Evolutionary conservation across 2,888 invertebrate genomes (phyloP), one percentile per base, ranked within the genome.

Genomic region (Drosophila nr. fundita): DNA sequence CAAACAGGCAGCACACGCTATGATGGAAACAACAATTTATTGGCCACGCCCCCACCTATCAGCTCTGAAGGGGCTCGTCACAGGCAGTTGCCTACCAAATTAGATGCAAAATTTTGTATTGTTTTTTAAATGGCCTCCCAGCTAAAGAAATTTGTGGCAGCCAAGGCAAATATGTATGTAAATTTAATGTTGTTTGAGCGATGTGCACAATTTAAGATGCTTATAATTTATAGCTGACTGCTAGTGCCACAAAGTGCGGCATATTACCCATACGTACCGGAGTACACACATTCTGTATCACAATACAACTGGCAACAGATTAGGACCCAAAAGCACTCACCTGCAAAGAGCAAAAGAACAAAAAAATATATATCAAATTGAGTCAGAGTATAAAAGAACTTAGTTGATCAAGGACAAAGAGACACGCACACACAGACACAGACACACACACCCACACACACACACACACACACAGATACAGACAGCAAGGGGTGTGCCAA

Each of bases 211-310:
- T 81, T 73, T 73, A 54, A 78, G 63, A 57, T 54, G 59, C 67
- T 68, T 59, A 65, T 57, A 65, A 80, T 72, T 72, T 76, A 78
- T 62, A 64, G 61, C 34, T 13, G 18, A 36, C 72, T 70, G 65
- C 69, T 68, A 70, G 57, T 54, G 30, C 53, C 72, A 38, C 60
- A 72, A 78, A 75, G 15, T 68, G 42, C 29, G 24, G 64, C 57
- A 78, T 55, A 83, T 80, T 75, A 80, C 76, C 71, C 76, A 78
- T 86, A 86, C 86, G 73, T 89, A 86, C 89, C 84, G 58, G 71
- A 29, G 60, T 42, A 53, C 65, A 75, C 65, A 55, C 68, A 67
- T 67, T 63, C 50, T 59, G 53, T 58, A 66, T 36, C 11, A 40
- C 40, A 34, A 42, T 5, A 18, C 45, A 34, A 30, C 27, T 58